A percentile compares a stretch with the other conserved stretches of the same genome.
phyloP scores from a whole-genome alignment of 1,140 invertebrate species.

The Solen grandis region DNA sequence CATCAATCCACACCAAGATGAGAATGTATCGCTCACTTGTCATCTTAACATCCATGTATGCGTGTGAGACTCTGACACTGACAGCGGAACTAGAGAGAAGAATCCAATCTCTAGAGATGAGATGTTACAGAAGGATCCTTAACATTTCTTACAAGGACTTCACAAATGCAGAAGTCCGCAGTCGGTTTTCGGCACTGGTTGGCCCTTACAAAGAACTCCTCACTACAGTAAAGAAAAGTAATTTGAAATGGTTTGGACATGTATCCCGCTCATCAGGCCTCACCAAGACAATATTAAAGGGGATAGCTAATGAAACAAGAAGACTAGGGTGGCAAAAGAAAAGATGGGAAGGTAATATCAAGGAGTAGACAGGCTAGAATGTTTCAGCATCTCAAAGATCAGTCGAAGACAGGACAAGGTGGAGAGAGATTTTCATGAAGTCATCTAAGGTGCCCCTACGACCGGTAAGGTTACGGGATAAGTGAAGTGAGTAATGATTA shows the following conservation, averaged over 20 bases:
- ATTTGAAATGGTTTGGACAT: neutral
- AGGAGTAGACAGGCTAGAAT: constrained; percentile 18
- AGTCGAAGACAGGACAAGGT: constrained; percentile 7
- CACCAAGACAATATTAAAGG: too few relatives aligned
- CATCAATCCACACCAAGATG: neutral
- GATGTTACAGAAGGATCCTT: too few relatives aligned
- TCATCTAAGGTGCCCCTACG: neutral
- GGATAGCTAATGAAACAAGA: neutral
- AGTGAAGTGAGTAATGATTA: too few relatives aligned
- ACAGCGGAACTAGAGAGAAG: constrained; percentile 18
- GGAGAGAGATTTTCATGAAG: neutral
- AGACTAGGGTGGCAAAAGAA: constrained; percentile 11
- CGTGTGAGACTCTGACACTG: neutral
- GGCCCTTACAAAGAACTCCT: neutral
- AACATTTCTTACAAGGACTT: too few relatives aligned
- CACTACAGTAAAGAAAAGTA: constrained; percentile 10
- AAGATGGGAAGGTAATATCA: constrained; percentile 2
- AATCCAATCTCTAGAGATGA: constrained; percentile 12
- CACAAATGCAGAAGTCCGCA: too few relatives aligned
- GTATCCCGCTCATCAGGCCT: constrained; percentile 3
- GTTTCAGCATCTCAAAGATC: constrained; percentile 1
- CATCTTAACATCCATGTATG: constrained; percentile 5
- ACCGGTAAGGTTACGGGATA: neutral
- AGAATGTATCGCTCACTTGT: too few relatives aligned
- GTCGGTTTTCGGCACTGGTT: too few relatives aligned